Percentiles rank a stretch among this genome's conserved stretches.
Evolutionary conservation across 30 jellyfish, hydroid and myxozoan species (phyloP).

Genomic region (Pseudorhiza aurosa): DNA sequence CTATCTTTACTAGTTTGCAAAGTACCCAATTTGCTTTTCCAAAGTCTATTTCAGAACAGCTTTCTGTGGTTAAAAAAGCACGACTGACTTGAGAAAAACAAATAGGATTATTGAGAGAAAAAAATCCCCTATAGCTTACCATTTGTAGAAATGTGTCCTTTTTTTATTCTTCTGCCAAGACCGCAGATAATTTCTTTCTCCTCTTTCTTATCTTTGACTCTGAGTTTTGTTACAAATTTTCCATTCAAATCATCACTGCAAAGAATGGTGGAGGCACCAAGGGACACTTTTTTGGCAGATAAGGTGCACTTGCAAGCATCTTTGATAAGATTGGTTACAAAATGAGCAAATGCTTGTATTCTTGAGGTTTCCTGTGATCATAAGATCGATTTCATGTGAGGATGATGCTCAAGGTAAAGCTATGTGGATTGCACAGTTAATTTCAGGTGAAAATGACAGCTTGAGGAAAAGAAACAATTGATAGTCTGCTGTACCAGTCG

Average conservation of each 20-base stretch:
- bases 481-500: too few species aligned
- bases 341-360: conserved; percentile 13
- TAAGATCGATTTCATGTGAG: neutral
- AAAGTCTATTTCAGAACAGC: too few species aligned
- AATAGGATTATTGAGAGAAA: too few species aligned
- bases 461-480: too few species aligned
- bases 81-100: too few species aligned
- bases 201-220: conserved; percentile 25
- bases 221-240: conserved; percentile 50
- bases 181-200: conserved; percentile 49
- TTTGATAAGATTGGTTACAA: conserved; percentile 15
- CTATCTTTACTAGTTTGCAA: too few species aligned
- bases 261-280: conserved; percentile 28
- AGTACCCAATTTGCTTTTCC: too few species aligned
- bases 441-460: too few species aligned
- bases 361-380: conserved; percentile 21
- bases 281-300: conserved; percentile 1
- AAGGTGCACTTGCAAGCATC: conserved; percentile 70
- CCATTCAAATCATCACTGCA: conserved; percentile 82
- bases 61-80: too few species aligned
- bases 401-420: too few species aligned
- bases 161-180: conserved; percentile 28
- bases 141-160: conserved; percentile 48
- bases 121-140: too few species aligned
- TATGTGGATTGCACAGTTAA: too few species aligned